Evolutionary conservation across 92 coral and sea anemone species (phyloP).

Genomic region (Pocillopora grandis): DNA sequence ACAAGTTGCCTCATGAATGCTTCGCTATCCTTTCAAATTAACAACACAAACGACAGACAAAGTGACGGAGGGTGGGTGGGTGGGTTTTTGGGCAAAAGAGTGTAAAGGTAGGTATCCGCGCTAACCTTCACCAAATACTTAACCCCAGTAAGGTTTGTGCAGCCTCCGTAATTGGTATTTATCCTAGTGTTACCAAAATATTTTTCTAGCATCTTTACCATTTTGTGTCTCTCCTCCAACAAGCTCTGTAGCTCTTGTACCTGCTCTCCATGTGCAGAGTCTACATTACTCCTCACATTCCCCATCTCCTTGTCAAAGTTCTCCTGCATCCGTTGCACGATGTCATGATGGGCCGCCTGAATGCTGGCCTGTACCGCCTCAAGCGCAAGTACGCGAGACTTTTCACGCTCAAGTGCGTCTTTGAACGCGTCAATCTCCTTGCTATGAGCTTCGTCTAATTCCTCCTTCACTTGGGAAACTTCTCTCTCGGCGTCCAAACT

Average conservation of each 20-base stretch:
- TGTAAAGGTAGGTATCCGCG: too few species aligned
- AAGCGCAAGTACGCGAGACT: conserved; percentile 70
- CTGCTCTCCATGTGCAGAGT: conserved; percentile 85
- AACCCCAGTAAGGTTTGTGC: too few species aligned
- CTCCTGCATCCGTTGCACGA: conserved; percentile 51
- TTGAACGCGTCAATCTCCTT: conserved; percentile 67
- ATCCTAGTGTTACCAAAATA: too few species aligned
- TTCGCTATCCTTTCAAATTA: too few species aligned
- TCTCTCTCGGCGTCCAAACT: conserved; percentile 80
- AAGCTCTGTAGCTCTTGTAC: conserved; percentile 67
- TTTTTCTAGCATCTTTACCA: conserved; percentile 29
- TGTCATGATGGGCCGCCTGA: conserved; percentile 75
- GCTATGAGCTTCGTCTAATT: conserved; percentile 80
- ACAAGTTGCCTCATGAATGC: too few species aligned
- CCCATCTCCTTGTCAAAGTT: conserved; percentile 52
- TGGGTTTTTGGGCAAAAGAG: too few species aligned
- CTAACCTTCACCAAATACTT: too few species aligned
- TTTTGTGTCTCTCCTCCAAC: conserved; percentile 64
- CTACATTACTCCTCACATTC: conserved; percentile 61
- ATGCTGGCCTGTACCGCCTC: conserved; percentile 72
- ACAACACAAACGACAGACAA: too few species aligned
- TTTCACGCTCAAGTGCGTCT: conserved; percentile 70
- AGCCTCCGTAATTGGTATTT: too few species aligned
- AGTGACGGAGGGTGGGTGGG: too few species aligned
- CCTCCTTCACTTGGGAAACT: conserved; percentile 76